A percentile compares a stretch with the other conserved stretches of the same genome.
phyloP scores from a whole-genome alignment of 2,113 vertebrate genomes.

The Elephas maximus region DNA sequence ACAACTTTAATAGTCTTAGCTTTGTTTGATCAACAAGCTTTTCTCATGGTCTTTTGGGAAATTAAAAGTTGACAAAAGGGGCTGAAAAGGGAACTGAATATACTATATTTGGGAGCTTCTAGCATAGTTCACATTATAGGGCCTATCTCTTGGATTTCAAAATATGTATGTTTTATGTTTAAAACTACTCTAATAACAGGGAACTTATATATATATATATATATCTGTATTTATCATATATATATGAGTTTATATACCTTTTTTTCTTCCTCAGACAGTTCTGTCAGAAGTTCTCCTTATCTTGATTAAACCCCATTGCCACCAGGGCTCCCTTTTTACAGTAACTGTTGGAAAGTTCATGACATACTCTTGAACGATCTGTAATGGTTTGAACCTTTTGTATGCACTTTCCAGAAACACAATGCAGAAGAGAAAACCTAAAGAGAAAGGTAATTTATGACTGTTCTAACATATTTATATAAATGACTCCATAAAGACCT shows the following conservation, averaged over 20 bases:
- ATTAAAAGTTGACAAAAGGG: neutral
- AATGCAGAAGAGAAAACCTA: constrained; percentile 32
- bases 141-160: neutral
- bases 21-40: neutral
- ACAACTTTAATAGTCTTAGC: neutral
- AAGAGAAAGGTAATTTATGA: constrained; percentile 42
- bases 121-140: neutral
- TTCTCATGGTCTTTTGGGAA: neutral
- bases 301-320: neutral
- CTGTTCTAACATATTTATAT: constrained; percentile 3
- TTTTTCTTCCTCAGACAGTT: constrained; percentile 16
- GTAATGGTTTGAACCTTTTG: neutral
- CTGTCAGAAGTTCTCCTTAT: neutral
- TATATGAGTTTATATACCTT: neutral
- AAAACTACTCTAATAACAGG: neutral
- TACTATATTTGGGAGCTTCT: neutral
- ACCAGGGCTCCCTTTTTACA: neutral
- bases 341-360: neutral
- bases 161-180: neutral
- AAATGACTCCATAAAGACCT: constrained; percentile 62
- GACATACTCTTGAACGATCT: neutral
- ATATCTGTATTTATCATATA: neutral
- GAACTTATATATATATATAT: neutral
- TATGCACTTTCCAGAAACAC: constrained; percentile 4
- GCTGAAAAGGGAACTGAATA: neutral